Conservation (phyloP, 2,113 vertebrate genomes). For the Centropus unirufus region DNA sequence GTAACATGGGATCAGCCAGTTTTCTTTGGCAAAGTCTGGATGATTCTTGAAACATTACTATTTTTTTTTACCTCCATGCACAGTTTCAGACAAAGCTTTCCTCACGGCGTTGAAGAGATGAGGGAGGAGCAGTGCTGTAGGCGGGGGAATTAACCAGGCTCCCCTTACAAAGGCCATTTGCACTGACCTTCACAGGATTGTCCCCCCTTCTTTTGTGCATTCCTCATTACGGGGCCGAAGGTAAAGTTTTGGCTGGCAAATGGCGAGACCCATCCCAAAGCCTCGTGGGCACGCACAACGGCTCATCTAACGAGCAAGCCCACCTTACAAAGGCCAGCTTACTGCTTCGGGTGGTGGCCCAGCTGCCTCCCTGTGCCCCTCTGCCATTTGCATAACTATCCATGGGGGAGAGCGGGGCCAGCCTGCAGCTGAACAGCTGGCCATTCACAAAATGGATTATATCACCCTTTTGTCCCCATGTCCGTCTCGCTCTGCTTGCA, state of each 20-base stretch:
- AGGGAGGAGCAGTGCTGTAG: background rate
- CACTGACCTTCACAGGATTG: background rate
- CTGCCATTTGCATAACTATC: background rate
- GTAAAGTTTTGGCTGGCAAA: background rate
- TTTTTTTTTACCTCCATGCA: fast-evolving
- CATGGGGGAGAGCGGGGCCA: background rate
- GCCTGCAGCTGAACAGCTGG: background rate
- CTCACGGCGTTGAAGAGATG: background rate
- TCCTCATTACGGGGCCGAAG: background rate
- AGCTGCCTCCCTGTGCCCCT: background rate
- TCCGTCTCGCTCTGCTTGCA: background rate
- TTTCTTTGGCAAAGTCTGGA: background rate
- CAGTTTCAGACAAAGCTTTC: background rate
- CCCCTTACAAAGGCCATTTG: background rate
- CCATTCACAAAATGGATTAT: slow-evolving; percentile 9
- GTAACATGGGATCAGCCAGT: fast-evolving
- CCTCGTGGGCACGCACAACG: fast-evolving
- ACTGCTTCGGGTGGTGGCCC: background rate
- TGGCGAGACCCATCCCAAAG: background rate
- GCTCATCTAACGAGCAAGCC: background rate
- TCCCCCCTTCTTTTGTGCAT: no score
- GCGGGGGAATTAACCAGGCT: no score
- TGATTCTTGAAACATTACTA: background rate
- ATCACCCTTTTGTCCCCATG: slow-evolving; percentile 2
- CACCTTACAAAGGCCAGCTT: background rate